phyloP scores from a whole-genome alignment of 2,797 vertebrate species.

The Cynopterus sphinx region DNA sequence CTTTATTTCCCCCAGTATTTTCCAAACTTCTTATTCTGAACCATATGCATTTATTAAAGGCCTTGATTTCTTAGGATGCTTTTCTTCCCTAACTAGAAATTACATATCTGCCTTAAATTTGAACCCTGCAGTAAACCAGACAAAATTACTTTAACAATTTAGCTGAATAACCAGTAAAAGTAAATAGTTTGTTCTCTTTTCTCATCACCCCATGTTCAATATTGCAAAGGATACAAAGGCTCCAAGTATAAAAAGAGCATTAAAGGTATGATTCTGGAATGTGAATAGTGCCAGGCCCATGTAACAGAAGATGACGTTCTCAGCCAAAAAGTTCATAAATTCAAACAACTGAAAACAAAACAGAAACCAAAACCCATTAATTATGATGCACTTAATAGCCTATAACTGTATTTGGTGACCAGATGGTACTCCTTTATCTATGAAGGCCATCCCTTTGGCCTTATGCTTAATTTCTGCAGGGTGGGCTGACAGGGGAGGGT shows the following conservation, averaged over 20 bases:
- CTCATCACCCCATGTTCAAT: background rate
- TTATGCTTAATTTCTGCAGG: background rate
- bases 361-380: constrained; percentile 71
- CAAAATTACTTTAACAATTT: constrained; percentile 1
- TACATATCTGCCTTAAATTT: background rate
- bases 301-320: constrained; percentile 94
- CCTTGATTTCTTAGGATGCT: background rate
- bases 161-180: background rate
- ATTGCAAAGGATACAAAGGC: constrained; percentile 91
- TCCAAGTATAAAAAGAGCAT: constrained; percentile 89
- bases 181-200: background rate
- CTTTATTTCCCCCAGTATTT: background rate
- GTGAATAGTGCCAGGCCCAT: constrained; percentile 91
- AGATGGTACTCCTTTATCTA: background rate
- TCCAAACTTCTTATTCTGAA: background rate
- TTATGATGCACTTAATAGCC: constrained; percentile 54
- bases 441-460: background rate
- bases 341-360: constrained; percentile 91
- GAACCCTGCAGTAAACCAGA: background rate
- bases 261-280: constrained; percentile 91
- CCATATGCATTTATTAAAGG: background rate
- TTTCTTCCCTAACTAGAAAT: background rate
- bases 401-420: background rate
- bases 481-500: no score
- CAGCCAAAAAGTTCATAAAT: constrained; percentile 93